Evolutionary conservation across 2,797 vertebrate species (phyloP), one percentile per base, ranked within the genome.

Genomic region (Hydrocynus forskahlii): DNA sequence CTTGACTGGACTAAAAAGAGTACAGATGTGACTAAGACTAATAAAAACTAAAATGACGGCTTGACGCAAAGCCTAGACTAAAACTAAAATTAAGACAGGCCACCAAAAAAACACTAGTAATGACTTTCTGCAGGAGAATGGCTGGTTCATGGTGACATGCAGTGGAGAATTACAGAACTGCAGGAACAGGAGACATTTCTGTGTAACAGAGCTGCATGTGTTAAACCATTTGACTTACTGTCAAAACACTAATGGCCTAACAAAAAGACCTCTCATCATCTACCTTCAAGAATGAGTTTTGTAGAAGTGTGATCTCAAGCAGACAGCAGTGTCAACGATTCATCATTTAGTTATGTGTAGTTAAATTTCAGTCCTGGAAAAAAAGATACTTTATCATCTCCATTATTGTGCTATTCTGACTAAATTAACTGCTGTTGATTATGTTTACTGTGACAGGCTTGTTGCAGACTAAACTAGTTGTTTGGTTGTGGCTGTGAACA

Each of bases 161-260:
- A 19, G 78, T 80, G 78, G 70, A 10, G 50, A 35, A 21, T 35
- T 74, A 19, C 0, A 35, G 21, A 73, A 73, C 4, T 38, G n/a
- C 68, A 72, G 59, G 43, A 71, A 54, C 14, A 63, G n/a, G 13
- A 54, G 5, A n/a, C 21, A 7, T 35, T n/a, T 59, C n/a, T 70
- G 29, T 69, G 21, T 19, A 12, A 45, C 19, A 67, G n/a, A 40
- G 17, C 63, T 66, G 5, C 7, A 66, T 17, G 6, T 17, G 62
- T 23, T 35, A 64, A 38, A 21, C 4, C 38, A n/a, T 17, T 10
- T 48, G 10, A 16, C 23, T 45, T 68, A 3, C 63, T 35, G 4
- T 48, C 17, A 48, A 69, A 48, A 23, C 23, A 62, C 19, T 25
- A 62, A 23, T 21, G 23, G 21, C 12, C 59, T 8, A 62, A 7